Base-by-base conservation (phyloP, 1,140 invertebrate species). In the Scaptomyza pallida region DNA sequence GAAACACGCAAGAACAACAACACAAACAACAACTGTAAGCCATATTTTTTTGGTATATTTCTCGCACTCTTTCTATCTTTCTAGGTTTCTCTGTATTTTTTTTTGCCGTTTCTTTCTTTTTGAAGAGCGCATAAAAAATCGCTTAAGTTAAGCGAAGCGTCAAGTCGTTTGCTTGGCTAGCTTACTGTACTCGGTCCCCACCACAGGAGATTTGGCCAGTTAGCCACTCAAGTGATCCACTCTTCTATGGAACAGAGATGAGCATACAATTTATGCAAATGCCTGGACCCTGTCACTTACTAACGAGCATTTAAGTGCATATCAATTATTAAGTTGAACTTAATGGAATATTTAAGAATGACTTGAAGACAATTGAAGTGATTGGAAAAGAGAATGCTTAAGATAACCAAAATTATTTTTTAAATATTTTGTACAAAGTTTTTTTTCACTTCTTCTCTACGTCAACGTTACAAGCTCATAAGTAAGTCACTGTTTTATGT, bases 61-160 rank as follows among this genome's bases (percentile, higher is more conserved):
- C 16, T 43, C 5, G 12, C 21, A 41, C 12, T 35, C 21, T 35
- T 8, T 15, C 19, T 59, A 33, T 52, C 17, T 54, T 19, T 40
- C 26, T 41, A 3, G n/a, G n/a, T n/a, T n/a, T n/a, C n/a, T n/a
- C n/a, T n/a, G n/a, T 35, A 41, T 37, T 13, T 12, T 19, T 55
- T 26, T 44, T 65, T 50, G n/a, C n/a, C n/a, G n/a, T 57, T 71
- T 15, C 35, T 37, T 76, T 57, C n/a, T 37, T 37, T 37, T 37
- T 30, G 67, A 50, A 26, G 45, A 85, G 81, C 70, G 75, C 75
- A 86, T 86, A 86, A 86, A 86, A 86, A 86, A 86, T 75, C 82
- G 82, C 82, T 86, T 86, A 86, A 86, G 82, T 82, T 86, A 86
- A 86, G 81, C 81, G 81, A 86, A 86, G 81, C 81, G 70, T 86